Evolutionary conservation across 2,113 vertebrate species (phyloP).

Genomic region (Cathartes aura): DNA sequence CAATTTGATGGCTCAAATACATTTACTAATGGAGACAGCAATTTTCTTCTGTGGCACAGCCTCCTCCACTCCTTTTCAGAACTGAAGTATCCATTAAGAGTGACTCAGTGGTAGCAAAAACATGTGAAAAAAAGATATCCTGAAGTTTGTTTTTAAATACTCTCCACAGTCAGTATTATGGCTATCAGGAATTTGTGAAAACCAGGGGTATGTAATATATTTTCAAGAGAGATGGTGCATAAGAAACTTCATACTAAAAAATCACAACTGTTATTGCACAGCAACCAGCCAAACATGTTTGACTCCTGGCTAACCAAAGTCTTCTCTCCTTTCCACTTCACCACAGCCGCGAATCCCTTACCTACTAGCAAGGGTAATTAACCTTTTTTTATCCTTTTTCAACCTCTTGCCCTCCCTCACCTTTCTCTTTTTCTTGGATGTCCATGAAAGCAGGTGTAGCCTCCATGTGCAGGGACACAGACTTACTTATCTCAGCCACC

Average conservation of each 20-base stretch:
- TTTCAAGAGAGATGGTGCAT: neutral
- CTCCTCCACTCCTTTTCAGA: neutral
- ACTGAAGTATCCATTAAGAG: neutral
- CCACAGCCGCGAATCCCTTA: neutral
- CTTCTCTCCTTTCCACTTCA: neutral
- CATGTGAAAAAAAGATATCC: neutral
- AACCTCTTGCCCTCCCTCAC: neutral
- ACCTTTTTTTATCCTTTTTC: neutral
- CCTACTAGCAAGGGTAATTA: neutral
- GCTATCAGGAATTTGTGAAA: slow-evolving; percentile 23
- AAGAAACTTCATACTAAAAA: neutral
- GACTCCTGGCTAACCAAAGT: neutral
- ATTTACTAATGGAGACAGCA: neutral
- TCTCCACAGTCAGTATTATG: neutral
- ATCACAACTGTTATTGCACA: neutral
- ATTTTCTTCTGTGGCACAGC: neutral
- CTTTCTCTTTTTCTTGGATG: neutral
- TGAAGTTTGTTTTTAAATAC: slow-evolving; percentile 23
- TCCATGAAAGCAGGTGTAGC: neutral
- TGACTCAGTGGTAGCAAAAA: slow-evolving; percentile 7
- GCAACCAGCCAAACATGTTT: neutral
- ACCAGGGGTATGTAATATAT: neutral
- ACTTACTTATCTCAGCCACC: neutral
- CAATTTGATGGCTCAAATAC: neutral
- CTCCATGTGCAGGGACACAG: neutral